Percentiles rank a stretch among this genome's conserved stretches.
Conservation (phyloP, 2,797 vertebrate species). For the Bovichtus variegatus region DNA sequence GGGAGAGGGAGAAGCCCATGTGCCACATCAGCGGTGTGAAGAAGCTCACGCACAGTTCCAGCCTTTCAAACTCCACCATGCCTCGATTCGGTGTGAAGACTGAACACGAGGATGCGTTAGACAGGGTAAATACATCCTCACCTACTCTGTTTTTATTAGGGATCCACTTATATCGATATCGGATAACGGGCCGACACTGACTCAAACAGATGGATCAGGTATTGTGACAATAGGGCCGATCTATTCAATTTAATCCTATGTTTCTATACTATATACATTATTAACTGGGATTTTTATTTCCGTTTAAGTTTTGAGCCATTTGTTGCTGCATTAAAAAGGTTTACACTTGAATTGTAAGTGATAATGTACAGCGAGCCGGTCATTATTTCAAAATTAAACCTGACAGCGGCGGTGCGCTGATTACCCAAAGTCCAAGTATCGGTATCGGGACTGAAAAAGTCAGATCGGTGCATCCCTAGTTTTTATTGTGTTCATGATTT, state of each 20-base stretch:
- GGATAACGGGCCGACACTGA: background rate
- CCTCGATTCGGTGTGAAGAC: constrained; percentile 93
- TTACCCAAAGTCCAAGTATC: no score
- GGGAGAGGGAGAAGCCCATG: constrained; percentile 93
- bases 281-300: no score
- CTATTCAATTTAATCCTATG: background rate
- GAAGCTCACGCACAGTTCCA: constrained; percentile 90
- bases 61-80: constrained; percentile 87
- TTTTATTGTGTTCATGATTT: background rate
- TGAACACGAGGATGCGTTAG: constrained; percentile 91
- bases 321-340: no score
- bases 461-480: no score
- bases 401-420: no score
- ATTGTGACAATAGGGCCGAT: no score
- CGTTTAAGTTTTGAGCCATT: no score
- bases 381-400: no score
- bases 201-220: background rate
- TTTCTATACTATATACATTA: background rate
- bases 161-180: no score
- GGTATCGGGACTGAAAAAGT: no score
- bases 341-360: no score
- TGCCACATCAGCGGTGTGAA: constrained; percentile 94
- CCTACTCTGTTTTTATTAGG: background rate
- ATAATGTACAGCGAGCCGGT: no score
- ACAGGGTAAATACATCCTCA: constrained; percentile 80